These are phyloP conservation scores for Herpetotheres cachinnans DNA, from an alignment of 2,113 vertebrate genomes.

Conservation along the genomic window DNA sequence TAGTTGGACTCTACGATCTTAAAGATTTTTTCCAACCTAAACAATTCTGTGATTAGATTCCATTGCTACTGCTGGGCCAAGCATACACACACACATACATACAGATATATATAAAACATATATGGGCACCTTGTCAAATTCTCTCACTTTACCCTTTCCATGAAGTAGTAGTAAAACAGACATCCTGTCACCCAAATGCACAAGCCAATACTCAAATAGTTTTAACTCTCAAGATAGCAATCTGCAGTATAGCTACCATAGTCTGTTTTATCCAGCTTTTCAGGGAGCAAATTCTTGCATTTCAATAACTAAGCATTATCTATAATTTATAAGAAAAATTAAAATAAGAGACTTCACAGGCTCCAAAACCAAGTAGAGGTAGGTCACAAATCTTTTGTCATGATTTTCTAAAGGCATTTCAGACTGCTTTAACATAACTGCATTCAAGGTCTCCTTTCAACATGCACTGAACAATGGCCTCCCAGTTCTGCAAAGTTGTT, in stretches of 20 bases:
- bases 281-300: background rate
- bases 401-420: background rate
- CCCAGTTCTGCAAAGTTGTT: background rate
- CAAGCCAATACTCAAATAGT: background rate
- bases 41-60: background rate
- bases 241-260: background rate
- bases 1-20: too few relatives aligned
- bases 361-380: background rate
- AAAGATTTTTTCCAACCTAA: too few relatives aligned
- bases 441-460: background rate
- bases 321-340: background rate
- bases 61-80: background rate
- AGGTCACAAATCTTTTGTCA: background rate
- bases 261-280: background rate
- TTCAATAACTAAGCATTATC: background rate
- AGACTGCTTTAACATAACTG: background rate
- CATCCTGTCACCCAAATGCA: background rate
- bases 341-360: background rate
- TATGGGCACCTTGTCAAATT: background rate
- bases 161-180: background rate
- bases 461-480: background rate
- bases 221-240: background rate
- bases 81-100: background rate
- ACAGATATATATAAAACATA: background rate
- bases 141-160: background rate